phyloP scores from a whole-genome alignment of 2,113 vertebrate species.

The Phrynocephalus versicolor region DNA sequence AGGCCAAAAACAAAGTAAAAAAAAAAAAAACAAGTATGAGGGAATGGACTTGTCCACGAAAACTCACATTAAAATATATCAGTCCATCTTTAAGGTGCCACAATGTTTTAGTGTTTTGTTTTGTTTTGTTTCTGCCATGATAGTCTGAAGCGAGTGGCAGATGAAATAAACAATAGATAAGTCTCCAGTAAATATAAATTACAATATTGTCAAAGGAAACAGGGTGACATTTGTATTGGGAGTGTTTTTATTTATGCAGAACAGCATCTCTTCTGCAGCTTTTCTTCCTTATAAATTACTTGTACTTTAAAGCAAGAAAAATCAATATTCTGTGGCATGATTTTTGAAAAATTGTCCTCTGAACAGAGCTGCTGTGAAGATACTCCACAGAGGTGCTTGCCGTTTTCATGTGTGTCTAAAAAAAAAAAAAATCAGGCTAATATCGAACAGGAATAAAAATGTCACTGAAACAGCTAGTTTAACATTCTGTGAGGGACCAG shows the following conservation, averaged over 20 bases:
- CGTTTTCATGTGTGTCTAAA: conserved; percentile 21
- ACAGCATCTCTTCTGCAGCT: background rate
- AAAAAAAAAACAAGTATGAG: too few species aligned
- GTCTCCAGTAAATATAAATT: background rate
- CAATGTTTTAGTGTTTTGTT: too few species aligned
- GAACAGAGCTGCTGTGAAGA: conserved; percentile 23
- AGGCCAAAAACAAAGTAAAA: too few species aligned
- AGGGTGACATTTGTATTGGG: background rate
- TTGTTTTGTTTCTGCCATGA: too few species aligned
- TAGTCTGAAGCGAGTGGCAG: too few species aligned
- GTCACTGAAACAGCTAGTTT: background rate
- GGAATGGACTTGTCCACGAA: too few species aligned
- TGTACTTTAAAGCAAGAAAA: background rate
- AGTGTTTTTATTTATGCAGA: background rate
- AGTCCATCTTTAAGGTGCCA: too few species aligned
- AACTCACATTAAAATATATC: too few species aligned
- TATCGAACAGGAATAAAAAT: conserved; percentile 16
- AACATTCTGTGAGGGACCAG: background rate
- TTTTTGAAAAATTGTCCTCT: background rate
- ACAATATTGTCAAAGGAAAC: conserved; percentile 25
- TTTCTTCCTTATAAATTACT: background rate
- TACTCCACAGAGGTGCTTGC: background rate
- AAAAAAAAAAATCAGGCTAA: too few species aligned
- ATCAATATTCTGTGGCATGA: conserved; percentile 17
- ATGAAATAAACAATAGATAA: background rate